These are phyloP conservation scores for Orientallactaga bullata DNA, from an alignment of 2,113 vertebrate genomes.

Conservation along the genomic window DNA sequence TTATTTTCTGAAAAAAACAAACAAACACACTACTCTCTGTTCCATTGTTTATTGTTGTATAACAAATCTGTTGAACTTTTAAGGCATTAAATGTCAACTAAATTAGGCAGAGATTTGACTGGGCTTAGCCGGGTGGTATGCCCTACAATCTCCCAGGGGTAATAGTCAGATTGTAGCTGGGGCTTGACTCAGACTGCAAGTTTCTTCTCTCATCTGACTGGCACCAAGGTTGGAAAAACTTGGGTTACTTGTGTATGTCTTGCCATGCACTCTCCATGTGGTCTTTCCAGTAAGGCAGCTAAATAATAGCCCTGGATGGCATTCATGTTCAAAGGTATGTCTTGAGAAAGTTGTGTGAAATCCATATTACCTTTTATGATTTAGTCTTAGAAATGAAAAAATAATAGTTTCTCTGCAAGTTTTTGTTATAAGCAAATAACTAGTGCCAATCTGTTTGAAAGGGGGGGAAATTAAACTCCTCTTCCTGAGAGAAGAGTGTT, in stretches of 20 bases:
- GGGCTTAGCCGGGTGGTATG: background rate
- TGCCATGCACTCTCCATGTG: background rate
- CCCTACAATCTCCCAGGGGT: background rate
- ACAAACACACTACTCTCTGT: background rate
- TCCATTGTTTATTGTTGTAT: background rate
- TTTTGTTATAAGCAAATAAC: slow-evolving; percentile 23
- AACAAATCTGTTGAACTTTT: background rate
- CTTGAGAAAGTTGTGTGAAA: background rate
- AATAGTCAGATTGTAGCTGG: background rate
- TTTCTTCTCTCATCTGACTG: background rate
- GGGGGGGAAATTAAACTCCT: background rate
- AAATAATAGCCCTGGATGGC: background rate
- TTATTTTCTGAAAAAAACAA: slow-evolving; percentile 36
- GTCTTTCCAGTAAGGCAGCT: background rate
- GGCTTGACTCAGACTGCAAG: background rate
- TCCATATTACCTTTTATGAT: background rate
- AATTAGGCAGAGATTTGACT: background rate
- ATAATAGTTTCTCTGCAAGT: background rate
- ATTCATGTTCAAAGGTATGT: background rate
- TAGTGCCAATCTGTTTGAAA: background rate
- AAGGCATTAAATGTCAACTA: background rate
- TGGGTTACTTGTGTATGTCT: background rate
- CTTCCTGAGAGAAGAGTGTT: background rate
- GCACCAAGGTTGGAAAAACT: background rate
- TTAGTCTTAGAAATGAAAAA: background rate